Evolutionary conservation across 2,888 invertebrate species (phyloP), one percentile per base, ranked within the genome.

Genomic region (Mythimna vitellina): DNA sequence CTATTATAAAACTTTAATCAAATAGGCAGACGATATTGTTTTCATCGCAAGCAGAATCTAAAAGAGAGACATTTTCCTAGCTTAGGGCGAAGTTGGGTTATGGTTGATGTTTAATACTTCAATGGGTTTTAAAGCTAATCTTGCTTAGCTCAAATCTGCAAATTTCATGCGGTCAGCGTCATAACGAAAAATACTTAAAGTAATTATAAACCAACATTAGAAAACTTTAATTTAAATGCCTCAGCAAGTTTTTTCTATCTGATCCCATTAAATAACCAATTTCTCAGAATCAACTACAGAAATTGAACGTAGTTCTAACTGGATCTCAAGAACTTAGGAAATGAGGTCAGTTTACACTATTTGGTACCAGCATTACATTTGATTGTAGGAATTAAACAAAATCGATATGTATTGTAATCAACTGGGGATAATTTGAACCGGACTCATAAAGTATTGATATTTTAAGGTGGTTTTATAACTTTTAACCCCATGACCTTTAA

Each of bases 211-310:
- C 3, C 14, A 60, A 46, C 5, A 29, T 29, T 12, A 9, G 35
- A 6, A 0, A 22, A 10, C 12, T 4, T 14, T 14, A 14, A 54
- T 51, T 60, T 32, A 56, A 51, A 25, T 73, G 14, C 22, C 35
- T n/a, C 9, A 29, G 1, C 25, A 25, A 6, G 38, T 46, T 49
- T 17, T 35, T 7, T 10, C 8, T 12, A 49, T 12, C 22, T 38
- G 12, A 62, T 53, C 3, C 32, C 17, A 38, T 29, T 29, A 29
- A 53, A 49, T 46, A 42, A 75, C 1, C n/a, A 65, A 62, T 73
- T 65, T 25, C 20, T 35, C 22, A 32, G 22, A 22, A 46, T 57
- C 29, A 54, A 25, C 32, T 9, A 8, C 0, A n/a, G 32, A n/a
- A 62, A 75, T 68, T 25, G 38, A 9, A 60, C 54, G 22, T 12